phyloP scores from a whole-genome alignment of 2,797 vertebrate genomes.

The Taeniopygia guttata region DNA sequence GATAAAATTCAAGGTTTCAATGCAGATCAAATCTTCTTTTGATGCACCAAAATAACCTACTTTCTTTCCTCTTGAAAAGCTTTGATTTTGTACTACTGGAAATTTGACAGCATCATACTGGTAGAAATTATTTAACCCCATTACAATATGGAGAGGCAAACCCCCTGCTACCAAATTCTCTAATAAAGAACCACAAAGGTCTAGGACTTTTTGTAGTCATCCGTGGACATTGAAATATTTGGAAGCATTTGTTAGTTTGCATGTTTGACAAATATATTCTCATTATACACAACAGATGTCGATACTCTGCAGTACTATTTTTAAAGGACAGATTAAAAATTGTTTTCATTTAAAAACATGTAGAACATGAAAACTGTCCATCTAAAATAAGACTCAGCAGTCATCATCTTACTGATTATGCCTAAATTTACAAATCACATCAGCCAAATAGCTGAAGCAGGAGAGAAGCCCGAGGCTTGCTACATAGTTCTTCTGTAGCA shows the following conservation, averaged over 20 bases:
- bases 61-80: neutral
- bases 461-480: neutral
- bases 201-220: neutral
- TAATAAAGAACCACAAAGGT: neutral
- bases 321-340: slow-evolving; percentile 57
- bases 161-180: neutral
- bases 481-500: neutral
- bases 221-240: neutral
- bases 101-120: neutral
- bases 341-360: slow-evolving; percentile 52
- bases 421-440: slow-evolving; percentile 45
- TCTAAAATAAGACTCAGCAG: slow-evolving; percentile 56
- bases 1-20: slow-evolving; percentile 36
- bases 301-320: slow-evolving; percentile 49
- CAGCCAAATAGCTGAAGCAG: slow-evolving; percentile 3
- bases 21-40: neutral
- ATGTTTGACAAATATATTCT: slow-evolving; percentile 29
- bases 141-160: neutral
- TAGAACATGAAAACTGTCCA: slow-evolving; percentile 56
- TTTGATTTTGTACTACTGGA: neutral
- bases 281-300: slow-evolving; percentile 44
- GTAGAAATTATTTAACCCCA: neutral
- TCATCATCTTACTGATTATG: slow-evolving; percentile 27
- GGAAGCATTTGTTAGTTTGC: slow-evolving; percentile 40
- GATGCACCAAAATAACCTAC: slow-evolving; percentile 3